These are phyloP conservation scores for Pristionchus maxplancki DNA, from an alignment of 2,888 invertebrate species.

Conservation along the genomic window DNA sequence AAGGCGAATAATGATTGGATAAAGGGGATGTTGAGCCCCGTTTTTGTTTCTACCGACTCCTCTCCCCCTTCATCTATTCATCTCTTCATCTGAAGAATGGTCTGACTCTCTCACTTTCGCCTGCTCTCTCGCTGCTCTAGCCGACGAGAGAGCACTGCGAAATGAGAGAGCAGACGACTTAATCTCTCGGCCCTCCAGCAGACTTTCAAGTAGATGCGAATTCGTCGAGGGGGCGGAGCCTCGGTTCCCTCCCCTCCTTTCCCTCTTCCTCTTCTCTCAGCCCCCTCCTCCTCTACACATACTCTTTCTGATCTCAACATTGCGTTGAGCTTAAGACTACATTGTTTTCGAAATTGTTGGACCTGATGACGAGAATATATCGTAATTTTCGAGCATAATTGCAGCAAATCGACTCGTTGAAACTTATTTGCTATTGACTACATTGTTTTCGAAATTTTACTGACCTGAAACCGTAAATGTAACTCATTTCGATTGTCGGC, in stretches of 20 bases:
- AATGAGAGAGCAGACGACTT: too few species aligned
- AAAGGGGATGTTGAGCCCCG: too few species aligned
- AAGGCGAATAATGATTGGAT: too few species aligned
- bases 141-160: background rate
- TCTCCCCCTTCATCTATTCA: background rate
- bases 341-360: background rate
- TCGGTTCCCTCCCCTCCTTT: background rate
- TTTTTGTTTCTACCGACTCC: background rate
- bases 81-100: background rate
- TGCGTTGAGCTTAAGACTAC: background rate
- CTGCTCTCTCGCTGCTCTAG: background rate
- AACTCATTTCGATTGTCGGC: too few species aligned
- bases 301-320: conserved; percentile 2
- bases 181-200: background rate
- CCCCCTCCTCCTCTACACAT: background rate
- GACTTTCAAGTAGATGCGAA: conserved; percentile 46
- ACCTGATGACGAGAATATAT: background rate
- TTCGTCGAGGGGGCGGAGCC: background rate
- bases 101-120: too few species aligned
- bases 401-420: background rate
- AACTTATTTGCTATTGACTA: too few species aligned
- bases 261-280: background rate
- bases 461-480: too few species aligned
- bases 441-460: too few species aligned
- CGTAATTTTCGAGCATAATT: background rate